These are phyloP conservation scores for Enteromius viviparus DNA, from an alignment of 2,797 vertebrate genomes.

Conservation along the genomic window DNA sequence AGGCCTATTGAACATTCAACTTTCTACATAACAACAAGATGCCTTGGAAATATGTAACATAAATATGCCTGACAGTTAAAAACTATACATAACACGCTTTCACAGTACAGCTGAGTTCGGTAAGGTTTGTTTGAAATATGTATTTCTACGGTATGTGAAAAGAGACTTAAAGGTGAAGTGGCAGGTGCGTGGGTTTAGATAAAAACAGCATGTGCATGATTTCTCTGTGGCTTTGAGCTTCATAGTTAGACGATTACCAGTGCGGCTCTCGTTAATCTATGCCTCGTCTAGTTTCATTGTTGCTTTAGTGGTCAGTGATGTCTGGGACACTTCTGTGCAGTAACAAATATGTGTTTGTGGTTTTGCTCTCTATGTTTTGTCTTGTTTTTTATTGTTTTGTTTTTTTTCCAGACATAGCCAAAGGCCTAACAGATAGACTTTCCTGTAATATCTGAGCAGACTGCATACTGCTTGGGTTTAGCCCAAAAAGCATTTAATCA, in stretches of 20 bases:
- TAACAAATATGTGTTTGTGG: background rate
- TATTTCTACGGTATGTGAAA: background rate
- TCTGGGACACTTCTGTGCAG: conserved; percentile 1
- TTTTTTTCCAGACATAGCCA: conserved; percentile 1
- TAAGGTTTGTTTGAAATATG: background rate
- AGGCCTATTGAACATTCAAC: conserved; percentile 39
- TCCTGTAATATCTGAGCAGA: conserved; percentile 9
- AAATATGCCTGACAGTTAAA: conserved; percentile 8
- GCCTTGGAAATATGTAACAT: conserved; percentile 23
- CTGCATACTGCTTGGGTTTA: background rate
- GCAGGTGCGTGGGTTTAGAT: background rate
- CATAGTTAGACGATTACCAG: conserved; percentile 30
- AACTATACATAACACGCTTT: background rate
- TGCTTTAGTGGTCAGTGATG: conserved; percentile 4
- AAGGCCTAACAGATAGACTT: conserved; percentile 6
- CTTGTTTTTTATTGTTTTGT: background rate
- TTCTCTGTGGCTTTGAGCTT: conserved; percentile 9
- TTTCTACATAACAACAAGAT: conserved; percentile 41
- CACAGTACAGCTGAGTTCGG: background rate
- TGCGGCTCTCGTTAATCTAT: background rate
- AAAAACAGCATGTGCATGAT: background rate
- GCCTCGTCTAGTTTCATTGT: background rate
- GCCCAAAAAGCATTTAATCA: background rate
- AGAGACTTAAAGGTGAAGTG: background rate
- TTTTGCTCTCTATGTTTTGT: conserved; percentile 27